Conservation (phyloP, 2,797 vertebrate genomes). For the Sphaeramia orbicularis region DNA sequence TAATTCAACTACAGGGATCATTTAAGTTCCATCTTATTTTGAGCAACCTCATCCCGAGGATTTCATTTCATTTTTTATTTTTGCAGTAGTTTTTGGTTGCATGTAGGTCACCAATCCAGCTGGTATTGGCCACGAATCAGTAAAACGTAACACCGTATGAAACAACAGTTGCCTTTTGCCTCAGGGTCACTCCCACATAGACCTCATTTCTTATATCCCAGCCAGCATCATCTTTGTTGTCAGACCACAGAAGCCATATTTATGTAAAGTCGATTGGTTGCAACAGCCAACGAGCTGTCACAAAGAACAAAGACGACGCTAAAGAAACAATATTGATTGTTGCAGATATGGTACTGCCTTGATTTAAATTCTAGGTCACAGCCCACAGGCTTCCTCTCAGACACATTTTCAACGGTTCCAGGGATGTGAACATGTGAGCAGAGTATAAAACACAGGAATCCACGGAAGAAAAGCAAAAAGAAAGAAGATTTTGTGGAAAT, state of each 20-base stretch:
- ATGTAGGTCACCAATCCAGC: slow-evolving; percentile 41
- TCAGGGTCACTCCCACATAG: slow-evolving; percentile 67
- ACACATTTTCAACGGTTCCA: slow-evolving; percentile 19
- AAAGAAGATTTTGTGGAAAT: not conserved
- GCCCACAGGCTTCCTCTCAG: slow-evolving; percentile 52
- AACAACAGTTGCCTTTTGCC: slow-evolving; percentile 43
- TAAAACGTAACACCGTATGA: slow-evolving; percentile 21
- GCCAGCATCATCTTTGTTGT: slow-evolving; percentile 52
- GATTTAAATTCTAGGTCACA: slow-evolving; percentile 68
- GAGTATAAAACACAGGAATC: slow-evolving; percentile 15
- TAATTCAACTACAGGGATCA: not conserved
- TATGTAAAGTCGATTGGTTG: slow-evolving; percentile 56
- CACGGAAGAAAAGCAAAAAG: not conserved
- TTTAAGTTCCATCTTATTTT: not conserved
- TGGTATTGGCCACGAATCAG: slow-evolving; percentile 18
- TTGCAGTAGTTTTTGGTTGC: slow-evolving; percentile 3
- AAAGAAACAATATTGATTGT: slow-evolving; percentile 60
- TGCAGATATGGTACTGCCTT: slow-evolving; percentile 48
- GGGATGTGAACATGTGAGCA: slow-evolving; percentile 19
- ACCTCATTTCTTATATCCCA: slow-evolving; percentile 36
- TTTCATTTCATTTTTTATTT: not conserved
- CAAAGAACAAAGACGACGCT: slow-evolving; percentile 41
- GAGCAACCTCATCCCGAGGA: slow-evolving; percentile 7
- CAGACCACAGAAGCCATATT: slow-evolving; percentile 43
- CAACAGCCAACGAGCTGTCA: slow-evolving; percentile 57